Base-by-base conservation (phyloP, 2,113 vertebrate genomes). In the Coturnix japonica region DNA sequence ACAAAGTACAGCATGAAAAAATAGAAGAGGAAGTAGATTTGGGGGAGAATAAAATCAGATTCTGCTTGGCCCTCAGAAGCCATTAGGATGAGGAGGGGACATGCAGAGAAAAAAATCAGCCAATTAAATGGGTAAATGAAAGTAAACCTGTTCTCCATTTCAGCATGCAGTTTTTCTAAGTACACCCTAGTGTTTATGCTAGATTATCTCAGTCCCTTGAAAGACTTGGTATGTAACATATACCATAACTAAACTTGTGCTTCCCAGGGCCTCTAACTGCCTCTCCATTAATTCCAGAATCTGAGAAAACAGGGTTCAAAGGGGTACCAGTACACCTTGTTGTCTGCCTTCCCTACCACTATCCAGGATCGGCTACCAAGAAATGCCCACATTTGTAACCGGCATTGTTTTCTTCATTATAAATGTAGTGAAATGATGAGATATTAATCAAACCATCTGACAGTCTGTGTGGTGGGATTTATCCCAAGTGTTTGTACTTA, bases 401-500 rank as follows among this genome's bases (percentile, higher is more conserved):
- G 6, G 6, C 70, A 11, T 33, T 33, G 4, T 64, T 78, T 77
- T 31, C 71, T 91, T 77, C 54, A 71, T 85, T 83, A 90, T 81
- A 83, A 81, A 33, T 53, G 39, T 53, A 79, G 37, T 84, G 60
- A 82, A 95, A 75, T 64, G 43, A 44, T 72, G 56, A 26, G 46
- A 20, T 82, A 75, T 81, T 59, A 57, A 85, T 94, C 70, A 90
- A 96, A 60, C 64, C 74, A 51, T 79, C 67, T 81, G 71, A 72
- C 41, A n/a, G 51, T 54, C 49, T 92, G 84, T 70, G 67, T 44
- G 41, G 49, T 53, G 30, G 37, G 46, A 73, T 33, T 71, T 80
- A 60, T 33, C 39, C 46, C 54, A 57, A 57, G 31, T 57, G 31
- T 57, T n/a, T 57, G 31, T n/a, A n/a, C 54, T 54, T 64, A 17